Conservation (phyloP, 2,113 vertebrate genomes). For the Corvus moneduloides region DNA sequence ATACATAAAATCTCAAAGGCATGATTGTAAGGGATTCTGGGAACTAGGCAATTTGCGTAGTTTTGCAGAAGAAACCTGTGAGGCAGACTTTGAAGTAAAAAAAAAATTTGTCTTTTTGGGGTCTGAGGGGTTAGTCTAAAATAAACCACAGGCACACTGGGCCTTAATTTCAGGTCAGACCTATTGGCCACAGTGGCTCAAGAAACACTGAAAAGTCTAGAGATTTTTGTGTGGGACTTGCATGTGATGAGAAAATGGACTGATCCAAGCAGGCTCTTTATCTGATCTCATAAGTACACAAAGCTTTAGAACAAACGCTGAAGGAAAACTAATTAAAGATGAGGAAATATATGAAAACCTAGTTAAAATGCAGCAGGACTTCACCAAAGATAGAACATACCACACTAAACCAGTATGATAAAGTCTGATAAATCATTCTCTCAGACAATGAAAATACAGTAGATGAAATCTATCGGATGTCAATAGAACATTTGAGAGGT, state of each 20-base stretch:
- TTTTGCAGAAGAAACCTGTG: background rate
- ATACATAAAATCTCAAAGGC: background rate
- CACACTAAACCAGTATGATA: background rate
- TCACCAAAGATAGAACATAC: background rate
- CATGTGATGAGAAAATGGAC: background rate
- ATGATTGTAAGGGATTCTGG: background rate
- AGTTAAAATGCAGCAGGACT: conserved; percentile 16
- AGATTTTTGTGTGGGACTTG: background rate
- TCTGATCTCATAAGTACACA: background rate
- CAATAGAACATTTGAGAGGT: background rate
- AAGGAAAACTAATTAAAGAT: conserved; percentile 27
- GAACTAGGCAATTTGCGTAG: background rate
- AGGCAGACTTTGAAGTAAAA: background rate
- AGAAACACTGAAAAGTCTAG: background rate
- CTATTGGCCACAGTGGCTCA: background rate
- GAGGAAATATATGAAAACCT: background rate
- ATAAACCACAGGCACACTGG: background rate
- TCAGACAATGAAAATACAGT: background rate
- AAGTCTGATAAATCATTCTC: conserved; percentile 8
- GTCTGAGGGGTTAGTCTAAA: background rate
- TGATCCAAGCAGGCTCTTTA: background rate
- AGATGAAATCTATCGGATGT: conserved; percentile 35
- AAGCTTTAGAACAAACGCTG: background rate
- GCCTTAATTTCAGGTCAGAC: background rate
- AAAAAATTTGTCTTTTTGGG: background rate